A percentile compares a stretch with the other conserved stretches of the same genome.
phyloP scores from a whole-genome alignment of 2,113 vertebrate species.

The Galemys pyrenaicus region DNA sequence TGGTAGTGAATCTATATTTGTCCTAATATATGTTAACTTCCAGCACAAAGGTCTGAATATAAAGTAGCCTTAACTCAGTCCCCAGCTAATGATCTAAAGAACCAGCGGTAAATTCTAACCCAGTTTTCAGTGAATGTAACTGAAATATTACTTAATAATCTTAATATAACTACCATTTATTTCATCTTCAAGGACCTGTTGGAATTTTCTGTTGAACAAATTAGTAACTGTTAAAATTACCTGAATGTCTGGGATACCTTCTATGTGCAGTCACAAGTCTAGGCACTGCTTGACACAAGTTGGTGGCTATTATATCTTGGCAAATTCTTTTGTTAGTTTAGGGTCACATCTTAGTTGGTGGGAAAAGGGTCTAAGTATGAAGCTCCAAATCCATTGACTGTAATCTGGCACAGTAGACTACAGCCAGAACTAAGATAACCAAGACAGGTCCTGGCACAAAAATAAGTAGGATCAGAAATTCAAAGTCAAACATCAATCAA shows the following conservation, averaged over 20 bases:
- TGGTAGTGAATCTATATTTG: background rate
- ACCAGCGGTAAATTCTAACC: background rate
- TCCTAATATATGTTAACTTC: background rate
- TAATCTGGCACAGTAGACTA: background rate
- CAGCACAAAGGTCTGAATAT: background rate
- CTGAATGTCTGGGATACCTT: background rate
- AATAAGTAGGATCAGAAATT: background rate
- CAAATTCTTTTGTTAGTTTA: background rate
- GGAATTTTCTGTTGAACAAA: background rate
- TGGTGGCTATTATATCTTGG: background rate
- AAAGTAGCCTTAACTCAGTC: background rate
- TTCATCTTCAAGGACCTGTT: background rate
- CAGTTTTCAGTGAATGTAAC: background rate
- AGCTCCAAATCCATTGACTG: background rate
- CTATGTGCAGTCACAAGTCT: background rate
- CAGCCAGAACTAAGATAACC: background rate
- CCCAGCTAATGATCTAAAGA: conserved; percentile 37
- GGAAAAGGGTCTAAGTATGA: background rate
- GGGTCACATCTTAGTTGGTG: background rate
- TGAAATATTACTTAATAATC: background rate
- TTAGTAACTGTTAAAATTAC: background rate
- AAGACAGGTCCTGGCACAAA: background rate
- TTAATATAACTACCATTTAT: background rate
- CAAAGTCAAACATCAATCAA: conserved; percentile 16
- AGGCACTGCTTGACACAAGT: background rate